A percentile compares a stretch with the other conserved stretches of the same genome.
Evolutionary conservation across 2,113 vertebrate species (phyloP).

Genomic region (Gallinago media): DNA sequence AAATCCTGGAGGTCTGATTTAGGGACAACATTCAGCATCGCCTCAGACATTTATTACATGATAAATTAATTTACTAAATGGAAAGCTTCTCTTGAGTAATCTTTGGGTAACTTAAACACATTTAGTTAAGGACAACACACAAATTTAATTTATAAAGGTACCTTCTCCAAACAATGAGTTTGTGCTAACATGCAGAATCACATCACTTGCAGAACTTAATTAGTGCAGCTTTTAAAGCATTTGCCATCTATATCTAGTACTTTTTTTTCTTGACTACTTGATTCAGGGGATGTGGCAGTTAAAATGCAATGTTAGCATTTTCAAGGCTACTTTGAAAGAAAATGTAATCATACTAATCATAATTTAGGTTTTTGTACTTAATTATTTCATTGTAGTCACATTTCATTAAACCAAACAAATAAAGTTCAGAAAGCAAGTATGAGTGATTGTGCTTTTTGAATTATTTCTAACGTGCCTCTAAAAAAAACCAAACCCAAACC

Average conservation of each 20-base stretch:
- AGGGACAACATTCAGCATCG: slow-evolving; percentile 14
- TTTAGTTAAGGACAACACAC: slow-evolving; percentile 38
- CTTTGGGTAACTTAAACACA: slow-evolving; percentile 53
- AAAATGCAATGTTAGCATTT: slow-evolving; percentile 14
- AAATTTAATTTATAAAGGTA: background rate
- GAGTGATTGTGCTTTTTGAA: background rate
- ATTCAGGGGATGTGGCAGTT: background rate
- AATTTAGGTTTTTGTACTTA: background rate
- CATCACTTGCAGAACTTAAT: background rate
- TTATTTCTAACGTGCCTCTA: background rate
- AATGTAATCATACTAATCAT: background rate
- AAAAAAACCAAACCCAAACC: background rate
- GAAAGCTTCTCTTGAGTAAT: background rate
- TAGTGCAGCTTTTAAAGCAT: slow-evolving; percentile 10
- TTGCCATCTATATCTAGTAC: background rate
- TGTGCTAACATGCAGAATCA: slow-evolving; percentile 35
- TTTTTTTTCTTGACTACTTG: background rate
- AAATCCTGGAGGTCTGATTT: background rate
- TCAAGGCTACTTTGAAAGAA: slow-evolving; percentile 1
- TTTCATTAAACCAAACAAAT: background rate
- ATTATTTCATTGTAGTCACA: background rate
- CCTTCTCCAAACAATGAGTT: slow-evolving; percentile 11
- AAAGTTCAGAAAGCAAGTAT: background rate
- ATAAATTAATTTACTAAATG: slow-evolving; percentile 31
- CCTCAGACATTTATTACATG: slow-evolving; percentile 36